Evolutionary conservation across 2,113 vertebrate genomes (phyloP).

Genomic region (Noctilio leporinus): DNA sequence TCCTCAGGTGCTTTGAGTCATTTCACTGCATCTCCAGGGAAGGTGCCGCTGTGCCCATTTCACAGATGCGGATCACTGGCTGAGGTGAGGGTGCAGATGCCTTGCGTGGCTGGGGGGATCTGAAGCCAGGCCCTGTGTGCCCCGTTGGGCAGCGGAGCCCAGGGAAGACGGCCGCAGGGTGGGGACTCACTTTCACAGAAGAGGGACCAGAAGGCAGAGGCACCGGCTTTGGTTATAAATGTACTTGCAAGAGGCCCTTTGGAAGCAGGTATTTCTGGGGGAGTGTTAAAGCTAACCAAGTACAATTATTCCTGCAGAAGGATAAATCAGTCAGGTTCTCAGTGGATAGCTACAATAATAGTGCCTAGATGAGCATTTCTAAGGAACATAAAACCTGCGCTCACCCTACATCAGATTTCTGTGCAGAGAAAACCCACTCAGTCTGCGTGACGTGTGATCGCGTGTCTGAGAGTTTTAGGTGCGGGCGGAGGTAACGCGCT

Average conservation of each 20-base stretch:
- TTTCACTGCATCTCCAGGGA: neutral
- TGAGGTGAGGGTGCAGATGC: no score
- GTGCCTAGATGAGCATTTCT: neutral
- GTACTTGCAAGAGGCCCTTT: neutral
- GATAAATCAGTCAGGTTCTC: neutral
- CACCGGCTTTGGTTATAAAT: neutral
- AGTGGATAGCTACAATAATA: neutral
- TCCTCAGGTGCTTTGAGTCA: neutral
- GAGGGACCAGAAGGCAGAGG: no score
- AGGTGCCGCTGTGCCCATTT: neutral
- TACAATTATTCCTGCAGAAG: neutral
- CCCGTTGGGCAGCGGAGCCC: neutral
- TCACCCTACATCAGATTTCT: neutral
- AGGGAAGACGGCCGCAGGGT: neutral
- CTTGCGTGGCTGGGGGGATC: no score
- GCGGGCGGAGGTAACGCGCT: neutral
- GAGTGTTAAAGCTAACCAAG: neutral
- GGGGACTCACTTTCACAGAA: no score
- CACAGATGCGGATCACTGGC: neutral
- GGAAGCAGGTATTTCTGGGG: neutral
- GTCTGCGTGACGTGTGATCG: neutral
- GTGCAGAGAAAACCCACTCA: neutral
- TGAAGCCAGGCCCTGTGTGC: neutral
- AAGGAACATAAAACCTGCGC: neutral
- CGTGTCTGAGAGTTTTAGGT: neutral